Conservation (phyloP, 2,888 invertebrate genomes). For the Apotomis turbidana region DNA sequence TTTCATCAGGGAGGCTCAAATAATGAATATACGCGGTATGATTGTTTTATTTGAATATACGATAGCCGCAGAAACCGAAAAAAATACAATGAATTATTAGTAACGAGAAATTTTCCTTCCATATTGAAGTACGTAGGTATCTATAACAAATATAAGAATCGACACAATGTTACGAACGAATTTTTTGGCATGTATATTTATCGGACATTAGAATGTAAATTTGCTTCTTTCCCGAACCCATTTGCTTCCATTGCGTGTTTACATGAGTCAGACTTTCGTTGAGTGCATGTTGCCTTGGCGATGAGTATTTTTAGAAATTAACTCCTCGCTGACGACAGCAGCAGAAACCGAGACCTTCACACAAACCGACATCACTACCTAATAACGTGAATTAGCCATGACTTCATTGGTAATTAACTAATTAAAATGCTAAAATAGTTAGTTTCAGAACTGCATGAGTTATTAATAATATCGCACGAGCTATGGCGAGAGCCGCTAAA, state of each 20-base stretch:
- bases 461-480: no score
- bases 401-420: conserved; percentile 21
- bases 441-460: neutral
- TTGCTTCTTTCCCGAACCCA: neutral
- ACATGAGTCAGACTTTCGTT: conserved; percentile 45
- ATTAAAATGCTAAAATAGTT: neutral
- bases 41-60: no score
- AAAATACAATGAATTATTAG: no score
- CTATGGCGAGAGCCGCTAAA: no score
- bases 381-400: conserved; percentile 29
- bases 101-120: no score
- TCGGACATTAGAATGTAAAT: neutral
- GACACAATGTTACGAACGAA: no score
- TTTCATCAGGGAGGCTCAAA: no score
- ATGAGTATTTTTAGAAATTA: conserved; percentile 60
- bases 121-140: no score
- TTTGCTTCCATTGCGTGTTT: conserved; percentile 24
- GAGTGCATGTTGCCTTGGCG: conserved; percentile 46
- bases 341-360: conserved; percentile 39
- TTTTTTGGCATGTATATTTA: no score
- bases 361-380: conserved; percentile 11
- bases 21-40: no score
- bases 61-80: no score
- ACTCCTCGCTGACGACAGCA: conserved; percentile 49
- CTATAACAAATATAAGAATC: no score